A percentile compares a stretch with the other conserved stretches of the same genome.
phyloP scores from a whole-genome alignment of 2,113 vertebrate species.

The Rafetus swinhoei region DNA sequence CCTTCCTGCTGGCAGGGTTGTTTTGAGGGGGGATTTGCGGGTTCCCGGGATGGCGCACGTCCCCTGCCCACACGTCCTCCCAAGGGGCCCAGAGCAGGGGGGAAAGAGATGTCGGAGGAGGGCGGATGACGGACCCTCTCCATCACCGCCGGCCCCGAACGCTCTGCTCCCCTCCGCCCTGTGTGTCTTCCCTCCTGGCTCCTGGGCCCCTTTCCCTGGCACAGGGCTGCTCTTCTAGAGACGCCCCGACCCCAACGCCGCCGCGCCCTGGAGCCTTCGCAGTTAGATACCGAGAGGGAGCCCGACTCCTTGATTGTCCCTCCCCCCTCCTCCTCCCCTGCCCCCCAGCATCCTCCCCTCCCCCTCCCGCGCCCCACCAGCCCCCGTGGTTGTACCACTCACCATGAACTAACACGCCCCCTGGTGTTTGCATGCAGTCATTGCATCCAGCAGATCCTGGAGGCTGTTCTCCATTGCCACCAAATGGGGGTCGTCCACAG shows the following conservation, averaged over 20 bases:
- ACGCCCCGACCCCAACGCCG: neutral
- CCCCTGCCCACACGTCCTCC: neutral
- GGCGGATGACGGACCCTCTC: neutral
- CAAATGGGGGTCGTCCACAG: constrained; percentile 98
- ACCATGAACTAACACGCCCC: constrained; percentile 60
- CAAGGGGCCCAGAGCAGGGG: neutral
- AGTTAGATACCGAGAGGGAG: neutral
- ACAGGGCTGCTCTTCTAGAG: neutral
- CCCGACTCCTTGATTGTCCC: neutral
- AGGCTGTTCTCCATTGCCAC: constrained; percentile 96
- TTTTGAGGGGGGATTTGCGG: neutral
- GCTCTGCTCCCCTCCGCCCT: neutral
- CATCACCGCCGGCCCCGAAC: too few relatives aligned
- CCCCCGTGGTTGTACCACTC: constrained; percentile 64
- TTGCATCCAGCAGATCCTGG: constrained; percentile 98
- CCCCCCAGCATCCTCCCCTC: neutral
- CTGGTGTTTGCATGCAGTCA: constrained; percentile 91
- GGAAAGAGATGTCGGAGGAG: too few relatives aligned
- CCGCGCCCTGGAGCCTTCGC: neutral
- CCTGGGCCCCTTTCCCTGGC: neutral
- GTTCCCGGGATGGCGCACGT: neutral
- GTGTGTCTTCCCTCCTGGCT: neutral
- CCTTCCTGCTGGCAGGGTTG: neutral
- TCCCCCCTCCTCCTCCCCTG: neutral
- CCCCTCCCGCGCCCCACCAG: constrained; percentile 53